Percentiles rank a stretch among this genome's conserved stretches.
Conservation (phyloP, 1,140 invertebrate genomes). For the Drosophila burlai region DNA sequence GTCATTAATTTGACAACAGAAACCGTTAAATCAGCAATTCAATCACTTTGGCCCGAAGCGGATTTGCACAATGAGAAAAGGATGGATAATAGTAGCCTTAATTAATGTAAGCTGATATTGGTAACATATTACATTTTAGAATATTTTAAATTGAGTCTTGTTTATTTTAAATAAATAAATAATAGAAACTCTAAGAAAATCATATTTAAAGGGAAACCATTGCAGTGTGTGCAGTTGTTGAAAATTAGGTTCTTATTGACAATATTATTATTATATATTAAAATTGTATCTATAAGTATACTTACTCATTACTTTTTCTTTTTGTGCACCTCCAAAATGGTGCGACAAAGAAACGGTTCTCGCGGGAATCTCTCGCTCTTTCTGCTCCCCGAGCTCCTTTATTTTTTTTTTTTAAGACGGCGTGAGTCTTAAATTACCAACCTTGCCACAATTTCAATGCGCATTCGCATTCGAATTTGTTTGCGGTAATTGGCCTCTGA, state of each 20-base stretch:
- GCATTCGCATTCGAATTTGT: slow-evolving; percentile 84
- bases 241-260: neutral
- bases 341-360: slow-evolving; percentile 65
- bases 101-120: neutral
- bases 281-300: too few species aligned
- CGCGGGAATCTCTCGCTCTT: slow-evolving; percentile 28
- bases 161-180: too few species aligned
- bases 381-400: slow-evolving; percentile 22
- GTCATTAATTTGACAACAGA: slow-evolving; percentile 85
- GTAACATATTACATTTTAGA: neutral
- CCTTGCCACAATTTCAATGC: slow-evolving; percentile 83
- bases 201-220: too few species aligned
- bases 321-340: slow-evolving; percentile 22
- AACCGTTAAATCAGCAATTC: slow-evolving; percentile 85
- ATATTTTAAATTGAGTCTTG: neutral
- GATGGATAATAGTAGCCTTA: neutral
- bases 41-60: slow-evolving; percentile 57
- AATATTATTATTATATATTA: too few species aligned
- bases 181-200: too few species aligned
- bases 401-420: slow-evolving; percentile 37
- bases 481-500: slow-evolving; percentile 78
- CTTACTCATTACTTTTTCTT: neutral
- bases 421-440: slow-evolving; percentile 84
- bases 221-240: neutral
- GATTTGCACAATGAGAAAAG: slow-evolving; percentile 32